Evolutionary conservation across 2,888 invertebrate species (phyloP), one percentile per base, ranked within the genome.

Genomic region (Callyntrura sp.): DNA sequence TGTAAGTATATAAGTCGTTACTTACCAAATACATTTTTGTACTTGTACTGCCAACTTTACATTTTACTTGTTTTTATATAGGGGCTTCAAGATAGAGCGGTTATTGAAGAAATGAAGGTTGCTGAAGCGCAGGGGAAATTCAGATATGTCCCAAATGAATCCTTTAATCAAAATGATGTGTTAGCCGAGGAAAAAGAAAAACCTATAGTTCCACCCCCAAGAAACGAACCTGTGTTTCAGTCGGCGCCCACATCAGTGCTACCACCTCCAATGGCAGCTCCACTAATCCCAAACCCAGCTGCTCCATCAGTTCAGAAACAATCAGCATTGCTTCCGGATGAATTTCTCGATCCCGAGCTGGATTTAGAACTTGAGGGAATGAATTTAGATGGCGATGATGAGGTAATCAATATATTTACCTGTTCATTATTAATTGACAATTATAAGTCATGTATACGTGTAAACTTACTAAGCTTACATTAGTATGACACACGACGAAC

Each of bases 361-460:
- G 98, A 98, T 94, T 95, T 97, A 78, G 98, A 98, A 94, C 96
- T 98, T 83, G 98, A 98, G 92, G 97, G 97, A 92, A 96, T 98
- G 93, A 96, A 96, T 92, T 95, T 98, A 43, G 98, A 98, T 94
- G 97, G 97, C 91, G 97, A 97, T 94, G 96, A 96, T 85, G 96
- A 96, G 94, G 97, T 96, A 94, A 57, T 79, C n/a, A n/a, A n/a
- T 20, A 60, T 60, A 20, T 20, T 3, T 20, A 20, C n/a, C 20
- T 60, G 17, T 20, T 20, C 3, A 60, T 85, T 68, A 48, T 62
- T 60, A 17, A n/a, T n/a, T n/a, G n/a, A n/a, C n/a, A n/a, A n/a
- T n/a, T n/a, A n/a, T n/a, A n/a, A n/a, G n/a, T n/a, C n/a, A n/a
- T n/a, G n/a, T n/a, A n/a, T n/a, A n/a, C n/a, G n/a, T n/a, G n/a